Base-by-base conservation (phyloP, 2,113 vertebrate species). In the Sterrhoptilus dennistouni region DNA sequence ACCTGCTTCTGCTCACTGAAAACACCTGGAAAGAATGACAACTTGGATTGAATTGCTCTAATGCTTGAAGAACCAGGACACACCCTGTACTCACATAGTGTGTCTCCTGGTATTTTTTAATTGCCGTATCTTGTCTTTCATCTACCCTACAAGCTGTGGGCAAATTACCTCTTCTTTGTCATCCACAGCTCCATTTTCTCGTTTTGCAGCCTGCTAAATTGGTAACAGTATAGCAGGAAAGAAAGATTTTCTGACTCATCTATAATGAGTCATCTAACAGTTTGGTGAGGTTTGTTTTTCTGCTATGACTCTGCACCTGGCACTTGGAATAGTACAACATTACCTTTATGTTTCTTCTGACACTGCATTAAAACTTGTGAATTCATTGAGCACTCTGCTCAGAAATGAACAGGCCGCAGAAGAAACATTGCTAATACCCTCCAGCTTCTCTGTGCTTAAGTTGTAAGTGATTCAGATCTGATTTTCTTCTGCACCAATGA, bases 241-340 rank as follows among this genome's bases (percentile, higher is more conserved):
- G 89, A 95, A 95, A 90, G 78, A 36, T 45, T 79, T 94, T 94
- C 88, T 97, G 97, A 96, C 72, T 97, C 97, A 97, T 65, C 52
- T 61, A 29, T 82, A 70, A 72, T 93, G 94, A 97, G 90, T 90
- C 93, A 95, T 57, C 84, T 74, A 93, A 95, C 85, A 95, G 84
- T 94, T 93, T 0, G 5, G 76, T 53, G 71, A 83, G 52, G 71
- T 93, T 93, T 93, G 79, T 60, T 96, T 94, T 95, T 90, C 91
- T 91, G 77, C 84, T 90, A 38, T 89, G 92, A 90, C 89, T 96
- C 72, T 63, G 89, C 86, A 84, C 76, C 63, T 17, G 2, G 56
- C 72, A 52, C 81, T 80, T 40, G 83, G 44, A 83, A 64, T 56
- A 81, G 60, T 70, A 56, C n/a, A 93, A 82, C 53, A 83, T 79